Percentiles rank a stretch among this genome's conserved stretches.
Conservation (phyloP, 2,113 vertebrate genomes). For the Actenoides hombroni region DNA sequence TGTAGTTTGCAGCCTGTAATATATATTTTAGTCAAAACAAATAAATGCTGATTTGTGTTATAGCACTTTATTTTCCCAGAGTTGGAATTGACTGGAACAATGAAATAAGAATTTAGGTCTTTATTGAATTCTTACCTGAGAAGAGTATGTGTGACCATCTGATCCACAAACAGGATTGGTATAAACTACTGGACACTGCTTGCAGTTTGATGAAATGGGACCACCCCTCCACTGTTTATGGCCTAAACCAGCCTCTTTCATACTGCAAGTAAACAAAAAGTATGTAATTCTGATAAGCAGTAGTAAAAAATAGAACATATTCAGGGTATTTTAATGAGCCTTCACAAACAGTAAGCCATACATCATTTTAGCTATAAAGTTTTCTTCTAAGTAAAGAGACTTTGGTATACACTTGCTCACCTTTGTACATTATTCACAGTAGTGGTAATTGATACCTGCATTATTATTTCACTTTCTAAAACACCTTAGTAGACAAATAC, state of each 20-base stretch:
- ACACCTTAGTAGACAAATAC: background rate
- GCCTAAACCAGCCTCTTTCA: slow-evolving; percentile 85
- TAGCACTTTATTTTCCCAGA: background rate
- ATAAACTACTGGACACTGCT: slow-evolving; percentile 86
- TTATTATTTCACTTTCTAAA: background rate
- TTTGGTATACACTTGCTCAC: background rate
- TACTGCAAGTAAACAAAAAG: slow-evolving; percentile 76
- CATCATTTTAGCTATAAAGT: background rate
- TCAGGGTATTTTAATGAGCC: slow-evolving; percentile 31
- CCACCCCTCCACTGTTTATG: slow-evolving; percentile 81
- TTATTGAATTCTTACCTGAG: slow-evolving; percentile 80
- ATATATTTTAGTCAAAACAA: background rate
- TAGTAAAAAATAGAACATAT: slow-evolving; percentile 33
- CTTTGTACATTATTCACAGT: background rate
- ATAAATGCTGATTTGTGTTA: background rate
- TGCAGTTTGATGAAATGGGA: slow-evolving; percentile 82
- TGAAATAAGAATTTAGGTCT: slow-evolving; percentile 14
- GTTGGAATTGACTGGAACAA: background rate
- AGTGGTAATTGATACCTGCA: background rate
- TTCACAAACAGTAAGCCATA: slow-evolving; percentile 42
- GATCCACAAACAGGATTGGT: slow-evolving; percentile 90
- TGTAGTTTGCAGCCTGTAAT: background rate
- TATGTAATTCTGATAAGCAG: slow-evolving; percentile 50
- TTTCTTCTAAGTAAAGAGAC: background rate
- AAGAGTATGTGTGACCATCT: slow-evolving; percentile 91